Evolutionary conservation across 2,888 invertebrate species (phyloP), one percentile per base, ranked within the genome.

Genomic region (Rutpela maculata): DNA sequence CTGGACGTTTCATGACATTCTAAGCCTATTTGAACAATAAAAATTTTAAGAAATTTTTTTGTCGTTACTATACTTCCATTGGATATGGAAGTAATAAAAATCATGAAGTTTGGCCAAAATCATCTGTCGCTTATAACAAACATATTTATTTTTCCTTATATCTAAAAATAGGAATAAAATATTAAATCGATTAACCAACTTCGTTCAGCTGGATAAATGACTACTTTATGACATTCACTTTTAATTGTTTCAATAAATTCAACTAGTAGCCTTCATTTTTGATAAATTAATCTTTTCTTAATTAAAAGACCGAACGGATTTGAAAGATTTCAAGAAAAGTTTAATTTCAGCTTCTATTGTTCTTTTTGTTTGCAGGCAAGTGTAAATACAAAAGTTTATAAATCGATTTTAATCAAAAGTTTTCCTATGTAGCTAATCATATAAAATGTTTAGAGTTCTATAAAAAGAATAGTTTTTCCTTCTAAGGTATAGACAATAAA

Each of bases 321-420:
- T 65, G 22, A 43, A 43, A 31, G 31, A 43, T n/a, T 22, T 60
- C 31, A n/a, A 60, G 7, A 50, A n/a, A 50, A 50, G 50, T 50
- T 50, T 50, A 50, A 50, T 50, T 15, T 1, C 62, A 31, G 18
- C n/a, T 62, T 31, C 22, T 31, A 7, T 62, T 26, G 31, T 31
- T 26, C 26, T 31, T 62, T 62, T 62, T 17, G n/a, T 31, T 50
- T n/a, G 6, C 50, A 50, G 50, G n/a, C 1, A 50, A 50, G 50
- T 43, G 50, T 26, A 60, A 63, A 63, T n/a, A 19, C 19, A 65
- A 65, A 65, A 18, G 17, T 65, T 65, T 17, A 43, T 38, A 43
- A 38, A 38, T 43, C 65, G 43, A 43, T 43, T 62, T 65, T 43
- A 43, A 65, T 65, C 43, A 65, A 65, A 65, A 65, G 43, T 43